Conservation (phyloP, 2,888 invertebrate genomes). For the Lydus trimaculatus region DNA sequence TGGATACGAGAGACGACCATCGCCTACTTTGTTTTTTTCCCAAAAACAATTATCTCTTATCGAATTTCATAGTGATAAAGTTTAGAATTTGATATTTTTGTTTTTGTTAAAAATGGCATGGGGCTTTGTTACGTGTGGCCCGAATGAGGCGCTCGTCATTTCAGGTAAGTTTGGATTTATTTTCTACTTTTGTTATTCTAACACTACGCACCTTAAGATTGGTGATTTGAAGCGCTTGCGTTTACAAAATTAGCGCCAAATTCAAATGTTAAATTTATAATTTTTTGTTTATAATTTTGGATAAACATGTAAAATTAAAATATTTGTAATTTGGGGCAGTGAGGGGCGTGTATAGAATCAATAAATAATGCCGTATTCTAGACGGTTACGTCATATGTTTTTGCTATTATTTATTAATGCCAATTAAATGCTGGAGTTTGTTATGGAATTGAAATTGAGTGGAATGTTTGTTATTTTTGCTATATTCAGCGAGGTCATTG, state of each 20-base stretch:
- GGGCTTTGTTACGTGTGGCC: slow-evolving; percentile 95
- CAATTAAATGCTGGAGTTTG: neutral
- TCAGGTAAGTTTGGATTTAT: slow-evolving; percentile 72
- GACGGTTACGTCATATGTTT: neutral
- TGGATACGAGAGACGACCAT: too few relatives aligned
- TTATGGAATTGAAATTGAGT: too few relatives aligned
- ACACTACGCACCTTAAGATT: neutral
- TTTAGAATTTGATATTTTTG: neutral
- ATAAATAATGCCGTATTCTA: neutral
- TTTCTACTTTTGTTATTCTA: neutral
- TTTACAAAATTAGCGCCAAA: neutral
- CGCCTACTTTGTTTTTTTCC: too few relatives aligned
- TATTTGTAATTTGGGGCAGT: neutral
- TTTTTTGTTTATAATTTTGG: too few relatives aligned
- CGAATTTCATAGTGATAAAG: neutral
- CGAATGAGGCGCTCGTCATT: slow-evolving; percentile 93
- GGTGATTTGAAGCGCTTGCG: neutral
- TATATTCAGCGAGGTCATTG: neutral
- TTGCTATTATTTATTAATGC: too few relatives aligned
- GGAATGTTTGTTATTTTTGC: neutral
- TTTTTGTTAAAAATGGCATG: slow-evolving; percentile 51
- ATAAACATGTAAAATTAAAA: neutral
- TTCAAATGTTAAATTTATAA: too few relatives aligned
- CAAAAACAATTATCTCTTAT: too few relatives aligned
- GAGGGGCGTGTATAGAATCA: neutral